Evolutionary conservation across 2,888 invertebrate genomes (phyloP).

Genomic region (Hipparchia semele): DNA sequence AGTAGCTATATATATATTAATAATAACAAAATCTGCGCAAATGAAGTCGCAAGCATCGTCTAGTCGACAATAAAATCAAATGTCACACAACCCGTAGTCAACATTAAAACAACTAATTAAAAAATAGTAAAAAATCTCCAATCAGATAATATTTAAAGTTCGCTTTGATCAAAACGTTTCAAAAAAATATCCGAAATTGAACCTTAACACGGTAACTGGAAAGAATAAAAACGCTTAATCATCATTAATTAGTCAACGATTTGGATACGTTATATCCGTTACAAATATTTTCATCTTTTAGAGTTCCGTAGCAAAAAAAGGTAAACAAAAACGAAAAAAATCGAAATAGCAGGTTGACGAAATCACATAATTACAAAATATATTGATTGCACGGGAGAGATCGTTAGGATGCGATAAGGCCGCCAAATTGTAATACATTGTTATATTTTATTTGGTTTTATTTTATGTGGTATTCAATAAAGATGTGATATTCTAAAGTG

Average conservation of each 20-base stretch:
- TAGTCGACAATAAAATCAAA: no score
- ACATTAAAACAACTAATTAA: slow-evolving; percentile 26
- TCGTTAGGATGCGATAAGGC: no score
- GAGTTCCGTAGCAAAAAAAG: background rate
- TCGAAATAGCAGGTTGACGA: background rate
- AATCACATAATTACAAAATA: no score
- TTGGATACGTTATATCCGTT: slow-evolving; percentile 26
- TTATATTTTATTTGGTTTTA: no score
- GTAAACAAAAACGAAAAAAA: background rate
- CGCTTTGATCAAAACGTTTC: slow-evolving; percentile 20
- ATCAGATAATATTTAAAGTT: slow-evolving; percentile 19
- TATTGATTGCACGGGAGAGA: no score
- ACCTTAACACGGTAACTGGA: slow-evolving; percentile 1
- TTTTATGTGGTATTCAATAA: no score
- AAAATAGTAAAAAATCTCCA: slow-evolving; percentile 25
- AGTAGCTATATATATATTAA: no score
- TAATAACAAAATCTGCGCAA: no score
- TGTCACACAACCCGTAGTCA: slow-evolving; percentile 7
- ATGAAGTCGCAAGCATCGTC: no score
- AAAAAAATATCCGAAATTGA: background rate
- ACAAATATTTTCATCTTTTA: slow-evolving; percentile 18
- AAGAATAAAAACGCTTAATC: slow-evolving; percentile 13
- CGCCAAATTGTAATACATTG: no score
- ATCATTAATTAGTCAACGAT: slow-evolving; percentile 22
- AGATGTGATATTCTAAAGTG: no score